Evolutionary conservation across 2,113 vertebrate species (phyloP), one percentile per base, ranked within the genome.

Genomic region (Crotalus helleri): DNA sequence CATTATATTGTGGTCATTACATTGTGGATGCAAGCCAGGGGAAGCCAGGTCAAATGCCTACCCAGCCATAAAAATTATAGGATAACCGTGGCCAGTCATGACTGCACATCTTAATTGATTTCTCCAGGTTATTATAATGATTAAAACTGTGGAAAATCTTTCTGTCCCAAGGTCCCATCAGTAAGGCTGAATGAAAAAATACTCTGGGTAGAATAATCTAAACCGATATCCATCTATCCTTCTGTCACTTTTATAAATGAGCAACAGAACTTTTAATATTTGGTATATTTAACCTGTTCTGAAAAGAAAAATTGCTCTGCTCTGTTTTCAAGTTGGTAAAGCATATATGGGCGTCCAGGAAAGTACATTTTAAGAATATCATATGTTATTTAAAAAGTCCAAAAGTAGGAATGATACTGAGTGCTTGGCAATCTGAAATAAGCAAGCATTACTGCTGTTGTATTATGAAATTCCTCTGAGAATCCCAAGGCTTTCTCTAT

Each of bases 401-500:
- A 89, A 94, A 87, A 94, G 74, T 58, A 64, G 49, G 23, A 9
- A 4, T 44, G 0, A 0, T 92, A 92, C 88, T 55, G 94, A 26
- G 17, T 93, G 93, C 95, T 93, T 95, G 85, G 85, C 61, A 29
- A 81, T 49, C 90, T 93, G 53, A 96, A 96, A 93, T 92, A 93
- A 93, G 57, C 87, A 94, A 92, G 96, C 95, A 91, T 0, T 0
- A 69, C 88, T 94, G 95, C 96, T 3, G 8, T 46, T 96, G 94
- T 87, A 95, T 89, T 53, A 90, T 95, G 92, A 96, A 96, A 97
- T 88, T 95, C 95, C 92, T 92, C 74, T 94, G 95, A 95, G 96
- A 96, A 90, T 95, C 93, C 96, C 94, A 96, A 97, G 96, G 96
- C 91, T 94, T 90, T 94, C 4, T 11, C 92, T 91, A 93, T 94